phyloP scores from a whole-genome alignment of 2,113 vertebrate genomes.

The Otolemur garnettii region DNA sequence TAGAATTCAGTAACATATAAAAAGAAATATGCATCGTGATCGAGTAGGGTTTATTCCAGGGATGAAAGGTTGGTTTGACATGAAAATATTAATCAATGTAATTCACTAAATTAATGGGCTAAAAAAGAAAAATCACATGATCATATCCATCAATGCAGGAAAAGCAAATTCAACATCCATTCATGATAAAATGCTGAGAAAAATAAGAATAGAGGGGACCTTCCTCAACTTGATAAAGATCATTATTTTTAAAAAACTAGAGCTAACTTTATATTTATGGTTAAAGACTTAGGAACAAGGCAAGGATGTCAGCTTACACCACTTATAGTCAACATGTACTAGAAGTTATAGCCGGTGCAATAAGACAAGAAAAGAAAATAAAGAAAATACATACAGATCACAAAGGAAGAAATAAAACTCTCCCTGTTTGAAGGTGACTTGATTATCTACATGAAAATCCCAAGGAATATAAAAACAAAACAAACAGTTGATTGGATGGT shows the following conservation, averaged over 20 bases:
- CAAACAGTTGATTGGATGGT: no score
- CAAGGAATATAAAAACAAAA: neutral
- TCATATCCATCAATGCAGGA: neutral
- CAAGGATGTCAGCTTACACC: neutral
- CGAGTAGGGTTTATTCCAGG: neutral
- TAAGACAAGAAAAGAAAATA: neutral
- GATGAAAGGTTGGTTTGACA: neutral
- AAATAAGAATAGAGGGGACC: neutral
- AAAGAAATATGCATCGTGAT: neutral
- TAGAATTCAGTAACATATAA: neutral
- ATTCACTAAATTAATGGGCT: neutral
- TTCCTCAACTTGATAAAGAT: neutral
- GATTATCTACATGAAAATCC: neutral
- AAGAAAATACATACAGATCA: neutral
- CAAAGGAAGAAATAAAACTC: constrained; percentile 36
- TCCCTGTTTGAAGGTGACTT: neutral
- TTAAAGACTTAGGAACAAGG: neutral
- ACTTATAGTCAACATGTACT: neutral
- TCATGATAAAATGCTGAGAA: constrained; percentile 14
- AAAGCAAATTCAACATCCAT: neutral
- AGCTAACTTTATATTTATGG: neutral
- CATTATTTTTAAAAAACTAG: neutral
- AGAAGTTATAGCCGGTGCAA: neutral
- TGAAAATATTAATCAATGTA: neutral
- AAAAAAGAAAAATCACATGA: neutral